These are phyloP conservation scores for Zosterops hypoxanthus DNA, from an alignment of 2,113 vertebrate species.

Conservation along the genomic window DNA sequence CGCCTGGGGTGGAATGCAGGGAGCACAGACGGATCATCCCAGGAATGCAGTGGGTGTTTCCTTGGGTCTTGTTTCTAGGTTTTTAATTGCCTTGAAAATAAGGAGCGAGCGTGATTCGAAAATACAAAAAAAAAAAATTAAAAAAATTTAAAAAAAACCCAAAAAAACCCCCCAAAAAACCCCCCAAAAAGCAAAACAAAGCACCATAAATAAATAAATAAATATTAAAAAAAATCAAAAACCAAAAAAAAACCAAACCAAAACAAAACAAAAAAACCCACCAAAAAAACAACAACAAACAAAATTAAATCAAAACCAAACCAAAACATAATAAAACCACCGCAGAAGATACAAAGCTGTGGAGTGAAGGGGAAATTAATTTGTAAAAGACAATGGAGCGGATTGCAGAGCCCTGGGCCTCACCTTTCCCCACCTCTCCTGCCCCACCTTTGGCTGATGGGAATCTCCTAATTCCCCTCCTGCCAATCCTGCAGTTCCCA, in stretches of 20 bases:
- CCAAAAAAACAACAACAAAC: too few species aligned
- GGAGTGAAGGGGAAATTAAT: slow-evolving; percentile 34
- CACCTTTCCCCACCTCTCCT: neutral
- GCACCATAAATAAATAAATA: too few species aligned
- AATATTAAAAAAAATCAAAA: too few species aligned
- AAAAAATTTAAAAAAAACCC: neutral
- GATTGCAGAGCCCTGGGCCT: neutral
- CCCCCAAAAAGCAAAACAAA: neutral
- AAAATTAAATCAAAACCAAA: neutral
- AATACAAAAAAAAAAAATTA: neutral
- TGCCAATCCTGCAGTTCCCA: neutral
- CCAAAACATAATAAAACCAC: neutral
- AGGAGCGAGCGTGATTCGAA: neutral
- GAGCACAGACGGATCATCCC: slow-evolving; percentile 60
- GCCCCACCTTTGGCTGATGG: neutral
- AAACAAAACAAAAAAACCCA: too few species aligned
- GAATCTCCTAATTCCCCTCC: neutral
- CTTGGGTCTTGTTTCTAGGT: slow-evolving; percentile 32
- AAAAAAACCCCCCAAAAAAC: too few species aligned
- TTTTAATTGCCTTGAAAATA: slow-evolving; percentile 59
- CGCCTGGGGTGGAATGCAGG: slow-evolving; percentile 42
- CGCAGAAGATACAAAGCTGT: neutral
- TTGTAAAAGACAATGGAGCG: neutral
- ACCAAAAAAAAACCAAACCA: neutral
- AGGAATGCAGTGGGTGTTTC: slow-evolving; percentile 61